phyloP scores from a whole-genome alignment of 1,140 invertebrate species.

The Linepithema humile region DNA sequence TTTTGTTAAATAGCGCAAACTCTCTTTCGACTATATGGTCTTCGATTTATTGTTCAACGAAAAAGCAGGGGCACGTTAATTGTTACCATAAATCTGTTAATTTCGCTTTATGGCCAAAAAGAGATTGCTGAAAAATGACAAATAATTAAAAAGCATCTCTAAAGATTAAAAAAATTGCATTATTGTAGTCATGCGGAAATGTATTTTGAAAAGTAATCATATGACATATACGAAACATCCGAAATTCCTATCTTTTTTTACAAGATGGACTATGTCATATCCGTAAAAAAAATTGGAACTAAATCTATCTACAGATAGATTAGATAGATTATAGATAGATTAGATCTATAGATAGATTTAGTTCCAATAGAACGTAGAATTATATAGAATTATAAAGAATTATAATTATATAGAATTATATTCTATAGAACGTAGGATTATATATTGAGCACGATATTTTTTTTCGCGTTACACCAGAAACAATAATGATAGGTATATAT shows the following conservation, averaged over 20 bases:
- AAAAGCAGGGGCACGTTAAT: neutral
- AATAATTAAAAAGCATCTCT: neutral
- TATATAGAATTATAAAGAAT: no score
- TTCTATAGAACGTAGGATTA: neutral
- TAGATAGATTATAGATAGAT: no score
- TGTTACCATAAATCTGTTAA: neutral
- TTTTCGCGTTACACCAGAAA: no score
- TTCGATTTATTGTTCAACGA: slow-evolving; percentile 18
- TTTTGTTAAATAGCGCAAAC: slow-evolving; percentile 19
- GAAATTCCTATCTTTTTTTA: slow-evolving; percentile 9
- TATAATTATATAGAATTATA: no score
- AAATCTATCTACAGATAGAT: neutral
- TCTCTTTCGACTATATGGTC: neutral
- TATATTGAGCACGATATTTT: no score
- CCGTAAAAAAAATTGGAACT: neutral
- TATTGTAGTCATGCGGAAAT: neutral
- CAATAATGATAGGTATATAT: no score
- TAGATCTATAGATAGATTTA: no score
- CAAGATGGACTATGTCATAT: neutral
- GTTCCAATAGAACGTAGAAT: no score
- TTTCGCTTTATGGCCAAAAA: neutral
- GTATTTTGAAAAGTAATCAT: neutral
- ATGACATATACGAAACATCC: neutral
- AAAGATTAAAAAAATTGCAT: neutral
- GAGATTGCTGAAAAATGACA: neutral